These are phyloP conservation scores for Drosophila macrospina DNA, from an alignment of 2,888 invertebrate species.

Conservation along the genomic window DNA sequence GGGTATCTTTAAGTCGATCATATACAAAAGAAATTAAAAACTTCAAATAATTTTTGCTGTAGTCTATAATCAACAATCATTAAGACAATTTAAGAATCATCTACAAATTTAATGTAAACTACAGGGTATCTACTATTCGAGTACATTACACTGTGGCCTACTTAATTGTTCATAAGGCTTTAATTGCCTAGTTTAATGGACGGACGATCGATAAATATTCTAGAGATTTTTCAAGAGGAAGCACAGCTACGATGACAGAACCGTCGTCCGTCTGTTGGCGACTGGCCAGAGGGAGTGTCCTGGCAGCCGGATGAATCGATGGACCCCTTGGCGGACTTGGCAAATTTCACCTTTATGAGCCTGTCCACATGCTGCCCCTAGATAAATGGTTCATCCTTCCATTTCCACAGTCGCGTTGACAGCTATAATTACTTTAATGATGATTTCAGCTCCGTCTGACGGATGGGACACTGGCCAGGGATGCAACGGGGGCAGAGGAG, in stretches of 20 bases:
- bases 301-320: slow-evolving; percentile 1
- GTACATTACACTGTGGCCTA: neutral
- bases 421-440: slow-evolving; percentile 75
- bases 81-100: neutral
- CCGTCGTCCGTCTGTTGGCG: slow-evolving; percentile 24
- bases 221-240: slow-evolving; percentile 5
- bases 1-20: neutral
- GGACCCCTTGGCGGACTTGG: neutral
- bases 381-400: slow-evolving; percentile 40
- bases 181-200: slow-evolving; percentile 10
- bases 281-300: slow-evolving; percentile 14
- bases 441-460: slow-evolving; percentile 57
- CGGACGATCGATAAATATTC: slow-evolving; percentile 12
- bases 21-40: neutral
- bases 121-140: neutral
- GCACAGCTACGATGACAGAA: neutral
- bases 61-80: neutral
- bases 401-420: slow-evolving; percentile 45
- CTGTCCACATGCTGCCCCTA: slow-evolving; percentile 19
- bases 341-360: slow-evolving; percentile 35
- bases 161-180: slow-evolving; percentile 1
- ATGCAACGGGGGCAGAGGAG: neutral
- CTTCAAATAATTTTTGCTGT: neutral
- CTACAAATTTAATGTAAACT: neutral
- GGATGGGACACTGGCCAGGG: neutral